Evolutionary conservation across 2,113 vertebrate species (phyloP).

Genomic region (Aleadryas rufinucha): DNA sequence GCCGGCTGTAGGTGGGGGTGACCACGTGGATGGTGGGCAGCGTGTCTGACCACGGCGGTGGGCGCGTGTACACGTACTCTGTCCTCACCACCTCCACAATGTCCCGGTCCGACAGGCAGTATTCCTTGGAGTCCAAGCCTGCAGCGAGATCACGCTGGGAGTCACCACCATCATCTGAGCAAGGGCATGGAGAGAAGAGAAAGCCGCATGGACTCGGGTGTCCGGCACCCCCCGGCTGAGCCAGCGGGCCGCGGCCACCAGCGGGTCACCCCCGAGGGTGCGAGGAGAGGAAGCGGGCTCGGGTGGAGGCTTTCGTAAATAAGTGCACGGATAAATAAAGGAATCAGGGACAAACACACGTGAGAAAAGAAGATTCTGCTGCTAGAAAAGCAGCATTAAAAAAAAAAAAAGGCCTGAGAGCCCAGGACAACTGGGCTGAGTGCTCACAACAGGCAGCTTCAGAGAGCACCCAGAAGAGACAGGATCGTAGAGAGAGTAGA

Average conservation of each 20-base stretch:
- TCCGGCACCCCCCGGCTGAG: constrained; percentile 62
- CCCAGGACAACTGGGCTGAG: background rate
- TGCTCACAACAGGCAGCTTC: background rate
- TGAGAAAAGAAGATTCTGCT: background rate
- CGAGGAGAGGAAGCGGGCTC: background rate
- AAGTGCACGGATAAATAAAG: background rate
- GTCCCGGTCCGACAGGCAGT: constrained; percentile 94
- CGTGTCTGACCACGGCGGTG: constrained; percentile 94
- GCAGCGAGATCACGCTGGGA: constrained; percentile 78
- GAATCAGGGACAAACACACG: background rate
- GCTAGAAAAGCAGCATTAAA: background rate
- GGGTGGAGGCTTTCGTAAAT: background rate
- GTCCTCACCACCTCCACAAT: constrained; percentile 99
- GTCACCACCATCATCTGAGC: constrained; percentile 87
- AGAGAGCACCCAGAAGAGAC: background rate
- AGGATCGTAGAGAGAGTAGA: background rate
- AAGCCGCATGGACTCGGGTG: constrained; percentile 28
- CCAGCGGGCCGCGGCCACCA: constrained; percentile 67
- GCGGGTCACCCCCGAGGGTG: background rate
- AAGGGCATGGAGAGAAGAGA: constrained; percentile 61
- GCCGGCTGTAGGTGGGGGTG: constrained; percentile 95
- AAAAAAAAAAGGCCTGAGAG: background rate
- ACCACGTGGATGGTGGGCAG: constrained; percentile 96
- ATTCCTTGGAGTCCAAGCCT: constrained; percentile 90
- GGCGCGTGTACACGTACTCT: constrained; percentile 95